Conservation (phyloP, 2,797 vertebrate species). For the Microcaecilia unicolor region DNA sequence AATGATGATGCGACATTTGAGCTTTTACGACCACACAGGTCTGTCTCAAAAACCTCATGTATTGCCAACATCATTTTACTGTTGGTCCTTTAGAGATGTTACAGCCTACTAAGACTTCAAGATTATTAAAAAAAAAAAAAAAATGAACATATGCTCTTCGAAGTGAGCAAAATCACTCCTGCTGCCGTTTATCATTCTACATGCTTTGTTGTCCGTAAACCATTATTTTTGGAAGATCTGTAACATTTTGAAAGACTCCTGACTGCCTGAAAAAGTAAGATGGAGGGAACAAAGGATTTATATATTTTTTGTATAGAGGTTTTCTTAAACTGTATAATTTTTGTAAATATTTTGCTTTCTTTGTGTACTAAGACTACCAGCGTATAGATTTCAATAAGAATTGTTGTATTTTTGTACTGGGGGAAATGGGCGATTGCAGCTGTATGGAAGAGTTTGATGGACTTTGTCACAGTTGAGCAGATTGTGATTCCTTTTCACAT, state of each 20-base stretch:
- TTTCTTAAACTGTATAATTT: constrained; percentile 73
- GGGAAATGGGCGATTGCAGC: constrained; percentile 53
- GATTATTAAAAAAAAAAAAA: too few species aligned
- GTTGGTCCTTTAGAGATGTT: too few species aligned
- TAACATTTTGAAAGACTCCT: constrained; percentile 44
- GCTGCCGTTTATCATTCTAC: too few species aligned
- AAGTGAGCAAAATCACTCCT: too few species aligned
- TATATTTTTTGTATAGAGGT: constrained; percentile 72
- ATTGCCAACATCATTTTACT: too few species aligned
- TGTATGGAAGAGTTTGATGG: constrained; percentile 50
- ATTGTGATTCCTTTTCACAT: constrained; percentile 63
- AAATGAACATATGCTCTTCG: too few species aligned
- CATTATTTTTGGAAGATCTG: constrained; percentile 46
- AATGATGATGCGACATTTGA: too few species aligned
- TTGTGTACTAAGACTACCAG: constrained; percentile 66
- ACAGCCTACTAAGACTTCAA: too few species aligned
- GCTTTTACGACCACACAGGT: too few species aligned
- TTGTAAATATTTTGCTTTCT: constrained; percentile 64
- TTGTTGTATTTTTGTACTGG: constrained; percentile 74
- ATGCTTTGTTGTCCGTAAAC: too few species aligned
- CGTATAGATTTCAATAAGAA: constrained; percentile 69
- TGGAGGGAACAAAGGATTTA: constrained; percentile 65
- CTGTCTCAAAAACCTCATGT: too few species aligned
- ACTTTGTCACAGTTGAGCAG: constrained; percentile 25
- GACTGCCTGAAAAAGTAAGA: constrained; percentile 43